phyloP scores from a whole-genome alignment of 92 coral and sea anemone genomes.

The Meandrina meandrites region DNA sequence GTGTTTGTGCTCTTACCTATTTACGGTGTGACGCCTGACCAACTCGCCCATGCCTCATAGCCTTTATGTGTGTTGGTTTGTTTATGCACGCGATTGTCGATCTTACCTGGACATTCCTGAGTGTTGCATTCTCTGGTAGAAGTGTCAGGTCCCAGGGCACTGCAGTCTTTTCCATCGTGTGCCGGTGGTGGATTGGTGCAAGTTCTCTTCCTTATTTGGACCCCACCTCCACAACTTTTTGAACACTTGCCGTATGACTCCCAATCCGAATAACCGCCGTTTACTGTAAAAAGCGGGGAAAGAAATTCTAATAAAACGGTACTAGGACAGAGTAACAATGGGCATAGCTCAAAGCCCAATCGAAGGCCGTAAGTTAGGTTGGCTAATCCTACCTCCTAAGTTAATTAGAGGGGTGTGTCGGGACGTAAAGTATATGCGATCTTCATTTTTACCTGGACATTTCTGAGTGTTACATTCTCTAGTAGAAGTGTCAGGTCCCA shows the following conservation, averaged over 20 bases:
- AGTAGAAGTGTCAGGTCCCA: background rate
- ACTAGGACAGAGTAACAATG: too few relatives aligned
- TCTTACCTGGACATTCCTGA: background rate
- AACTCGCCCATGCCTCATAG: too few relatives aligned
- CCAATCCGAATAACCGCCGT: conserved; percentile 37
- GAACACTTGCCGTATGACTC: conserved; percentile 23
- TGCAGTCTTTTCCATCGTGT: conserved; percentile 2
- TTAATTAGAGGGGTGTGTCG: too few relatives aligned
- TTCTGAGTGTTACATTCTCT: conserved; percentile 18
- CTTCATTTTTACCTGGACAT: background rate
- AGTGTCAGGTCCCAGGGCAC: background rate
- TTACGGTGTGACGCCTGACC: too few relatives aligned
- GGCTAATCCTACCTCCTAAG: too few relatives aligned
- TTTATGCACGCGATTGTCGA: background rate
- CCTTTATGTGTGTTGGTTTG: too few relatives aligned
- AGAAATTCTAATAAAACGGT: too few relatives aligned
- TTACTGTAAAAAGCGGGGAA: background rate
- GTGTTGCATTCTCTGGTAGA: background rate
- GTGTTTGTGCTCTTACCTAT: too few relatives aligned
- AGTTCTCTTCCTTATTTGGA: background rate
- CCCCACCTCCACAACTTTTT: conserved; percentile 36
- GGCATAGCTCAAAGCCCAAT: too few relatives aligned
- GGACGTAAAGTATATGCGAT: too few relatives aligned
- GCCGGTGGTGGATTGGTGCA: conserved; percentile 14
- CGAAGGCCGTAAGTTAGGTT: too few relatives aligned